Percentiles rank a stretch among this genome's conserved stretches.
phyloP scores from a whole-genome alignment of 2,888 invertebrate genomes.

The Sphaerolaimus hirsutus region DNA sequence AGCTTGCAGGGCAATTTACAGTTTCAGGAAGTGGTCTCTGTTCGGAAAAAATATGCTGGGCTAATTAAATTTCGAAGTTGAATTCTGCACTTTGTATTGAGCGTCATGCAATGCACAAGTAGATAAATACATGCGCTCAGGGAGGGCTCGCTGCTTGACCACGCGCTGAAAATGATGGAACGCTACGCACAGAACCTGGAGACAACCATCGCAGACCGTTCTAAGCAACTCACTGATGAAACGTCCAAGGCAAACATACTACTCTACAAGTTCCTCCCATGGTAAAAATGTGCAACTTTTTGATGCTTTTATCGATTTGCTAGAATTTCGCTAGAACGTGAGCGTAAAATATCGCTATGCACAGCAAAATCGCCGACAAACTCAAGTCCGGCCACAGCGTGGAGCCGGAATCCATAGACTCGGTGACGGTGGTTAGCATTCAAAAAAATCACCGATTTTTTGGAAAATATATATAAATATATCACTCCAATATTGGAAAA shows the following conservation, averaged over 20 bases:
- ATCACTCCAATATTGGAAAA: no score
- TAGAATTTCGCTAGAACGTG: background rate
- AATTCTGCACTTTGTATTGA: no score
- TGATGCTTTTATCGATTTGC: background rate
- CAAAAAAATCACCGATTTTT: no score
- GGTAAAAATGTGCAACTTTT: background rate
- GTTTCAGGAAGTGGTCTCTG: no score
- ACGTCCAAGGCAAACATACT: constrained; percentile 62
- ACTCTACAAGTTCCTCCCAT: constrained; percentile 41
- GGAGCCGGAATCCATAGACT: constrained; percentile 67
- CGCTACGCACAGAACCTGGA: constrained; percentile 84
- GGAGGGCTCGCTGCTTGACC: constrained; percentile 83
- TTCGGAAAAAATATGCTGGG: no score
- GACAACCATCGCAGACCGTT: constrained; percentile 68
- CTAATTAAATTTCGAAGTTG: no score
- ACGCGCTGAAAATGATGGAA: constrained; percentile 94
- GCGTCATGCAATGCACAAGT: no score
- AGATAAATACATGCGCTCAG: no score
- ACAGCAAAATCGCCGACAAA: constrained; percentile 66
- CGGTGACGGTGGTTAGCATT: constrained; percentile 59
- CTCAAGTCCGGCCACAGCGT: constrained; percentile 66
- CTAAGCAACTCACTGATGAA: constrained; percentile 72
- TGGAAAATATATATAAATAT: no score
- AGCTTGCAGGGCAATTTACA: no score
- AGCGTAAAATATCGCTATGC: background rate